phyloP scores from a whole-genome alignment of 2,113 vertebrate genomes.

The Paradisaea rubra region DNA sequence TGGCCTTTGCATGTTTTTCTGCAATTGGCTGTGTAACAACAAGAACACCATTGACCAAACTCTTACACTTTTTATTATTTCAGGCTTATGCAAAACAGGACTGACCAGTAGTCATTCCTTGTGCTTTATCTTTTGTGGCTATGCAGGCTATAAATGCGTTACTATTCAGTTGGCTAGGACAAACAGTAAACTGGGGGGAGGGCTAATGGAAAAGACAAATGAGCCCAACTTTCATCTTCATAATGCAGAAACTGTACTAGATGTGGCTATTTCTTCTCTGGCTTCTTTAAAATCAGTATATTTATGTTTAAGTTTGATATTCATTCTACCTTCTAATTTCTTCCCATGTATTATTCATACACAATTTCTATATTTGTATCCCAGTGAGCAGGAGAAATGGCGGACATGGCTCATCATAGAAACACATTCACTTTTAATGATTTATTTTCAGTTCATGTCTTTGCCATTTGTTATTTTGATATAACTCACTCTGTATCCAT shows the following conservation, averaged over 20 bases:
- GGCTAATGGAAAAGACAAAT: slow-evolving; percentile 40
- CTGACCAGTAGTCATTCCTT: not conserved
- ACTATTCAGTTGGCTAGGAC: not conserved
- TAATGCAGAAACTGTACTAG: not conserved
- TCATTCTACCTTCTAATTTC: not conserved
- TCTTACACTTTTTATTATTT: not conserved
- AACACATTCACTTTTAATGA: not conserved
- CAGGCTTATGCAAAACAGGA: not conserved
- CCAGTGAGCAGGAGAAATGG: not conserved
- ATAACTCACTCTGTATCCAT: not conserved
- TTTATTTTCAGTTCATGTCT: not conserved
- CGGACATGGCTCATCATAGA: not conserved
- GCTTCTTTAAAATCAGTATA: not conserved
- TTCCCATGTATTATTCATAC: not conserved
- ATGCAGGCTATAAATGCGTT: not conserved
- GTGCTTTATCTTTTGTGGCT: not conserved
- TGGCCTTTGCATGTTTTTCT: not conserved
- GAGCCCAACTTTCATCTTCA: not conserved
- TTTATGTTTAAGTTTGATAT: not conserved
- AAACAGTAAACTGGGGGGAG: not conserved
- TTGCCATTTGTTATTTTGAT: not conserved
- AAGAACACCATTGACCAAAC: not conserved
- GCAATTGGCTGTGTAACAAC: not conserved
- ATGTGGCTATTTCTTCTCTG: not conserved
- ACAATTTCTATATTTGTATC: not conserved